phyloP scores from a whole-genome alignment of 1,140 invertebrate genomes.

The Asobara japonica region DNA sequence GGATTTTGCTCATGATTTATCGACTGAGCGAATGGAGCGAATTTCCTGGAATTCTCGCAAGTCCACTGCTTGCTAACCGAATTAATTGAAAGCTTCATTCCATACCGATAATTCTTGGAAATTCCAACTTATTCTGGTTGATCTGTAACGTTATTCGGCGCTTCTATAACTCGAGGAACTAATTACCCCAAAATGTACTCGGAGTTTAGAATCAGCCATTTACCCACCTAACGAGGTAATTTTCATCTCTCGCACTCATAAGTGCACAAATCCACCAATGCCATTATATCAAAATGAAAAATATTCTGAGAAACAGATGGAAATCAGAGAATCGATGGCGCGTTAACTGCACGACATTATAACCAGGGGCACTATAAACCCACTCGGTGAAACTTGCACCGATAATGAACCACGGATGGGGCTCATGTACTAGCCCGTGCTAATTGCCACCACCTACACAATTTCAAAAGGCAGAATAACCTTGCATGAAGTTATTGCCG shows the following conservation, averaged over 20 bases:
- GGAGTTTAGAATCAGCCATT: neutral
- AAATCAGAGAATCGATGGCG: neutral
- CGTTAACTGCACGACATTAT: constrained; percentile 1
- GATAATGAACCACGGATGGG: constrained; percentile 8
- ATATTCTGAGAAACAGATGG: neutral
- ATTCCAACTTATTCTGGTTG: neutral
- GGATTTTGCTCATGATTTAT: too few relatives aligned
- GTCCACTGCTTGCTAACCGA: too few relatives aligned
- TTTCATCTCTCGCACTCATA: neutral
- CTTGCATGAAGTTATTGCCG: neutral
- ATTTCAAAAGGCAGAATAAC: neutral
- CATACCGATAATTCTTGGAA: too few relatives aligned
- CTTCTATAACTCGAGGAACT: neutral
- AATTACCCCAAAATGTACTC: neutral
- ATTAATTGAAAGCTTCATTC: too few relatives aligned
- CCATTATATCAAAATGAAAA: neutral
- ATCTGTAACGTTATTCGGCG: neutral
- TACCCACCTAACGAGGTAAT: neutral
- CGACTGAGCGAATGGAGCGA: too few relatives aligned
- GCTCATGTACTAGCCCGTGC: neutral
- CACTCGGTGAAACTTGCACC: neutral
- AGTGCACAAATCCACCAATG: neutral
- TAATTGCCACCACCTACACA: constrained; percentile 3
- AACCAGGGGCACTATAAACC: neutral
- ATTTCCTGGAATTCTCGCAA: too few relatives aligned